These are phyloP conservation scores for Drosophila pullipes DNA, from an alignment of 2,888 invertebrate genomes.

Conservation along the genomic window DNA sequence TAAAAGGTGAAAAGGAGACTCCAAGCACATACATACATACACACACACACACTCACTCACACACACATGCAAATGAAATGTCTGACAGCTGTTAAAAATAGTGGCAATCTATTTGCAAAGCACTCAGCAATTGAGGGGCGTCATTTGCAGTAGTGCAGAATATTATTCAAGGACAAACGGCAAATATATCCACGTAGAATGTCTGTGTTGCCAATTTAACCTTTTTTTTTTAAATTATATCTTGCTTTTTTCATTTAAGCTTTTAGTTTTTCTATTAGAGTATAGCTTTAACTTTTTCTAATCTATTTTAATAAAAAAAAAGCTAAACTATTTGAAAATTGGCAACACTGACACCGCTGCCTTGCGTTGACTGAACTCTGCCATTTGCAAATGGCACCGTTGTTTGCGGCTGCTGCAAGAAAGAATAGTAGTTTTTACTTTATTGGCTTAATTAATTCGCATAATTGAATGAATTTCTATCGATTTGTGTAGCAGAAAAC, in stretches of 20 bases:
- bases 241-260: background rate
- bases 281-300: background rate
- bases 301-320: background rate
- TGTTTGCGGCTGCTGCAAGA: background rate
- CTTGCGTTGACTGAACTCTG: slow-evolving; percentile 62
- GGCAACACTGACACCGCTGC: background rate
- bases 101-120: slow-evolving; percentile 47
- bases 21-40: slow-evolving; percentile 11
- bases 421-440: slow-evolving; percentile 38
- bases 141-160: slow-evolving; percentile 42
- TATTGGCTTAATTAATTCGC: slow-evolving; percentile 74
- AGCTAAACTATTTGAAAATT: background rate
- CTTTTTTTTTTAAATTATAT: background rate
- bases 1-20: slow-evolving; percentile 33
- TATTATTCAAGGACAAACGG: slow-evolving; percentile 68
- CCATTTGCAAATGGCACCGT: slow-evolving; percentile 49
- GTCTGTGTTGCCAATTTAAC: slow-evolving; percentile 5
- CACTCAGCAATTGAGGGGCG: slow-evolving; percentile 34
- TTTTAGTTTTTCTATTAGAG: background rate
- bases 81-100: slow-evolving; percentile 32
- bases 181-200: slow-evolving; percentile 13
- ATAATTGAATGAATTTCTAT: slow-evolving; percentile 80
- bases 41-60: slow-evolving; percentile 11
- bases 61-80: slow-evolving; percentile 32
- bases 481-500: slow-evolving; percentile 55